Percentiles rank a stretch among this genome's conserved stretches.
Evolutionary conservation across 2,888 invertebrate genomes (phyloP).

Genomic region (Auanema freiburgensis): DNA sequence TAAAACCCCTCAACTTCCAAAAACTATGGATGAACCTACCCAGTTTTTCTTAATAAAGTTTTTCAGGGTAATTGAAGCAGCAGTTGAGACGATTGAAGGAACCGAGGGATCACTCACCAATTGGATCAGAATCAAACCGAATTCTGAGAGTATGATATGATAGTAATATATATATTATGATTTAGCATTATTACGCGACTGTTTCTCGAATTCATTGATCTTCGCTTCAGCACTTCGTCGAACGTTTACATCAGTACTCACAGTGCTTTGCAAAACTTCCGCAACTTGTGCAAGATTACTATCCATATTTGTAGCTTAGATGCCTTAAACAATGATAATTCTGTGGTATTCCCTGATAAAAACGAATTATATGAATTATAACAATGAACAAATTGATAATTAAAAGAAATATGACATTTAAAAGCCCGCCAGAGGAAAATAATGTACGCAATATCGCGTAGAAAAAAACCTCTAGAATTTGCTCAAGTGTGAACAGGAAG

Average conservation of each 20-base stretch:
- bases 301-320: slow-evolving; percentile 3
- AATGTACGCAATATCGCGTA: too few species aligned
- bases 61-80: slow-evolving; percentile 91
- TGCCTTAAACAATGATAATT: too few species aligned
- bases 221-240: slow-evolving; percentile 63
- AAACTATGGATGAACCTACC: slow-evolving; percentile 66
- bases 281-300: slow-evolving; percentile 34
- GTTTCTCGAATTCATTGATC: slow-evolving; percentile 31
- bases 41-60: slow-evolving; percentile 95
- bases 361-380: too few species aligned
- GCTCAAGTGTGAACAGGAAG: too few species aligned
- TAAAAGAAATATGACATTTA: too few species aligned
- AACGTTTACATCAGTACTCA: slow-evolving; percentile 63
- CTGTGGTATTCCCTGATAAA: too few species aligned
- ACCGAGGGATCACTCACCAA: slow-evolving; percentile 68
- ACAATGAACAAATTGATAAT: too few species aligned
- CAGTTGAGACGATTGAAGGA: slow-evolving; percentile 82
- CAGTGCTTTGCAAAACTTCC: slow-evolving; percentile 64
- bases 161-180: not conserved
- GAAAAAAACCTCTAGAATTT: too few species aligned
- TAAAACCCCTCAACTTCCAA: slow-evolving; percentile 6
- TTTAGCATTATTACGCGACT: not conserved
- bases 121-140: slow-evolving; percentile 21
- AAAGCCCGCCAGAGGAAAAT: too few species aligned
- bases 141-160: slow-evolving; percentile 17